Evolutionary conservation across 2,113 vertebrate genomes (phyloP), one percentile per base, ranked within the genome.

Genomic region (Elephas maximus): DNA sequence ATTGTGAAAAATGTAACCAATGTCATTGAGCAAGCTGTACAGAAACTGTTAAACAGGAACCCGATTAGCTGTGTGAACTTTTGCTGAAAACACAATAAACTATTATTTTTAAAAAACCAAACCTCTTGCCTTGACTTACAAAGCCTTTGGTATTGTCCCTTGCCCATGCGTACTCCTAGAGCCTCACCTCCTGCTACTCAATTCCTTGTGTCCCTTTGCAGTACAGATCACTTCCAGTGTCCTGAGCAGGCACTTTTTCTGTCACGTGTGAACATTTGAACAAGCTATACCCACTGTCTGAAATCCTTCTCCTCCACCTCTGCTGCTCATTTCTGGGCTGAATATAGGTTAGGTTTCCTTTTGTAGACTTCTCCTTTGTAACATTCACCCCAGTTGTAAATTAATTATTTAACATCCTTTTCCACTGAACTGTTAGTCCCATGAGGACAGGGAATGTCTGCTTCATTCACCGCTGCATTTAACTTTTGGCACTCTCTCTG

Each of bases 321-420:
- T 33, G 44, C 41, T 57, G 80, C 51, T 74, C 41, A 33, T 44
- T 77, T 85, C 48, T 67, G 21, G 11, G 21, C 45, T 92, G 37
- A 88, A 84, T 84, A 37, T 51, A 76, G 67, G 88, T 87, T 82
- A 82, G 28, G 33, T n/a, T 51, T 73, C 44, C 65, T 45, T 7
- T n/a, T 60, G 44, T 63, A 8, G 23, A 20, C 28, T 37, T 30
- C 30, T 76, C 63, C 62, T 88, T 67, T 10, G 0, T 41, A 88
- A 95, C 89, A 90, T 33, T 77, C 51, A 80, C 23, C 44, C 73
- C 44, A 83, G 26, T 45, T 63, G 44, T 71, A 63, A 94, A 95
- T 95, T 96, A 91, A 95, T 93, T 87, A 84, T 86, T 85, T 73
- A 97, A 83, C 62, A 74, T 57, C 53, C 57, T 67, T 85, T 92